Evolutionary conservation across 2,797 vertebrate genomes (phyloP).

Genomic region (Cynodonichthys magdalenae): DNA sequence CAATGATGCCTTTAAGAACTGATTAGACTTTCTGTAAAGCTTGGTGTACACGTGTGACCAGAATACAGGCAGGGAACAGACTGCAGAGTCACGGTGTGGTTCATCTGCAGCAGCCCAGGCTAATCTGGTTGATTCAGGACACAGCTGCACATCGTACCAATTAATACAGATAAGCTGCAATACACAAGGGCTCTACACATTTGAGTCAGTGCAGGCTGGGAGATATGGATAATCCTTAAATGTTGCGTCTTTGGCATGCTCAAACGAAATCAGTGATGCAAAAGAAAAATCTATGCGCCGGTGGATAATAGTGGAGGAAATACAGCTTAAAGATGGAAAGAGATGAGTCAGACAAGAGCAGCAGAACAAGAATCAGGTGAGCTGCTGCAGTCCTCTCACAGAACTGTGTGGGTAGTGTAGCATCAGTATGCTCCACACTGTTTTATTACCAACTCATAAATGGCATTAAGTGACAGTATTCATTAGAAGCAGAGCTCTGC

Average conservation of each 20-base stretch:
- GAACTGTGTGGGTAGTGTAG: constrained; percentile 35
- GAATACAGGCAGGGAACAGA: constrained; percentile 43
- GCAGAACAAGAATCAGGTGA: constrained; percentile 42
- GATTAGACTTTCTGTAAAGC: constrained; percentile 19
- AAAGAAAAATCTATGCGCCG: constrained; percentile 37
- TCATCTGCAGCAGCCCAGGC: constrained; percentile 45
- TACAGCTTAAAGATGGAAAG: constrained; percentile 68
- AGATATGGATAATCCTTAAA: constrained; percentile 32
- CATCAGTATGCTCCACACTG: constrained; percentile 2
- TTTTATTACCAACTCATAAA: not conserved
- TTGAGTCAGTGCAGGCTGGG: constrained; percentile 39
- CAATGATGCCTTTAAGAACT: constrained; percentile 20
- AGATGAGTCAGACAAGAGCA: constrained; percentile 67
- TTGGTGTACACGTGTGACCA: constrained; percentile 37
- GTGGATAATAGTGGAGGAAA: constrained; percentile 48
- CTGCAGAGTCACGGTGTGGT: constrained; percentile 66
- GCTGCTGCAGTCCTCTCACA: constrained; percentile 35
- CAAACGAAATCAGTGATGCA: constrained; percentile 46
- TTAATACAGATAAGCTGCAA: constrained; percentile 45
- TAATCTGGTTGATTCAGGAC: constrained; percentile 37
- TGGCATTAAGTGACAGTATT: constrained; percentile 2
- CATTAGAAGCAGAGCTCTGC: not conserved
- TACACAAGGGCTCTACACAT: constrained; percentile 24
- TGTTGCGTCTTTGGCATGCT: constrained; percentile 32
- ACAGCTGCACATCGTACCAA: constrained; percentile 27